Evolutionary conservation across 2,113 vertebrate species (phyloP).

Genomic region (Saguinus midas): DNA sequence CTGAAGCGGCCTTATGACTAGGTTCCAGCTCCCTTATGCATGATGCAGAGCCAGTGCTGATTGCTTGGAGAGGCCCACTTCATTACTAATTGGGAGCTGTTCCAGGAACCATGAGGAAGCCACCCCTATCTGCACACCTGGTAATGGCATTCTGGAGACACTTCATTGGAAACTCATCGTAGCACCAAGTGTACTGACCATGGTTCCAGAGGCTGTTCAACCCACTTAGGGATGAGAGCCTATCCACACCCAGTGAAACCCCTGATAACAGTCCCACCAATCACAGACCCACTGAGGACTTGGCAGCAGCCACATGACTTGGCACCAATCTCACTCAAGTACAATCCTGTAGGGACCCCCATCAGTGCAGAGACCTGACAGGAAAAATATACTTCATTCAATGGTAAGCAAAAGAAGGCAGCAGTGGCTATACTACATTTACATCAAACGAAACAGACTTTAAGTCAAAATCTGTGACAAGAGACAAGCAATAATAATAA

Average conservation of each 20-base stretch:
- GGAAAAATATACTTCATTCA: background rate
- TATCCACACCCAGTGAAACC: accelerated
- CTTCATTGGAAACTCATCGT: too few relatives aligned
- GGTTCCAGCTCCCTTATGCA: too few relatives aligned
- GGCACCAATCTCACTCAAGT: too few relatives aligned
- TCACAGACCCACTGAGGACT: too few relatives aligned
- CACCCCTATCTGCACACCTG: background rate
- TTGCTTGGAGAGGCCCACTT: background rate
- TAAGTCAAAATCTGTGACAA: background rate
- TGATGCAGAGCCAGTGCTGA: background rate
- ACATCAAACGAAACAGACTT: too few relatives aligned
- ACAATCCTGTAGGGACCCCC: background rate
- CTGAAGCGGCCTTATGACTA: too few relatives aligned
- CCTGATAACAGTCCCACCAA: background rate
- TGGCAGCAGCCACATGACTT: too few relatives aligned
- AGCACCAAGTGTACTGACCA: background rate
- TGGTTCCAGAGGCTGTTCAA: too few relatives aligned
- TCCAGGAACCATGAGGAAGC: background rate
- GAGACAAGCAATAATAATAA: background rate
- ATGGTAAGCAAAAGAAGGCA: background rate
- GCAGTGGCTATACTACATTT: background rate
- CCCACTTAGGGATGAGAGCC: background rate
- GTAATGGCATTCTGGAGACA: accelerated
- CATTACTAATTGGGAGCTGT: too few relatives aligned
- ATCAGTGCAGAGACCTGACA: background rate